Conservation (phyloP, 1,140 invertebrate genomes). For the Calosoma granatense region DNA sequence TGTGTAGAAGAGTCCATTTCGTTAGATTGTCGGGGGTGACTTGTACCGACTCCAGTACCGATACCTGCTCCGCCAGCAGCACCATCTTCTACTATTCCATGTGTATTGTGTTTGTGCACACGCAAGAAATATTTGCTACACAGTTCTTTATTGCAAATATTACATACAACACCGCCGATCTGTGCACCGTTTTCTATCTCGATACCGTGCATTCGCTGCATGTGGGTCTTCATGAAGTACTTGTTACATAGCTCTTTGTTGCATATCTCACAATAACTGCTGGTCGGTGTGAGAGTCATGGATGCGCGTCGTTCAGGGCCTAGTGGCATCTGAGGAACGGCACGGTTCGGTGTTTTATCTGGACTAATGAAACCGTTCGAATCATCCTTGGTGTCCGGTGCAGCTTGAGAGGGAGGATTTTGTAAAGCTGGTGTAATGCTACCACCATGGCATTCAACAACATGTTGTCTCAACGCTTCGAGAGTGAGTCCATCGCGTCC, state of each 20-base stretch:
- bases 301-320: constrained; percentile 24
- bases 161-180: constrained; percentile 87
- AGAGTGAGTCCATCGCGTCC: constrained; percentile 44
- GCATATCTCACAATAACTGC: constrained; percentile 96
- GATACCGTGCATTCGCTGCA: constrained; percentile 98
- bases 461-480: constrained; percentile 46
- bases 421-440: constrained; percentile 19
- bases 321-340: constrained; percentile 13
- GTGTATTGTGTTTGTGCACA: constrained; percentile 96
- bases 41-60: no score
- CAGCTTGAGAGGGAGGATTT: constrained; percentile 16
- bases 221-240: constrained; percentile 99
- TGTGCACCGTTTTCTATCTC: constrained; percentile 86
- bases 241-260: constrained; percentile 99
- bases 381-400: constrained; percentile 21
- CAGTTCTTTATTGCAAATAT: constrained; percentile 94
- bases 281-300: constrained; percentile 48
- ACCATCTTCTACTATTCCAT: constrained; percentile 77
- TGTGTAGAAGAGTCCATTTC: constrained; percentile 34
- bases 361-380: constrained; percentile 18
- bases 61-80: constrained; percentile 25
- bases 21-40: constrained; percentile 38
- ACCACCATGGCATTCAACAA: constrained; percentile 42
- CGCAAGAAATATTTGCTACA: constrained; percentile 96
- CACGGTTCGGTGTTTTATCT: constrained; percentile 14